Evolutionary conservation across 2,888 invertebrate species (phyloP).

Genomic region (Balanococcus diminutus): DNA sequence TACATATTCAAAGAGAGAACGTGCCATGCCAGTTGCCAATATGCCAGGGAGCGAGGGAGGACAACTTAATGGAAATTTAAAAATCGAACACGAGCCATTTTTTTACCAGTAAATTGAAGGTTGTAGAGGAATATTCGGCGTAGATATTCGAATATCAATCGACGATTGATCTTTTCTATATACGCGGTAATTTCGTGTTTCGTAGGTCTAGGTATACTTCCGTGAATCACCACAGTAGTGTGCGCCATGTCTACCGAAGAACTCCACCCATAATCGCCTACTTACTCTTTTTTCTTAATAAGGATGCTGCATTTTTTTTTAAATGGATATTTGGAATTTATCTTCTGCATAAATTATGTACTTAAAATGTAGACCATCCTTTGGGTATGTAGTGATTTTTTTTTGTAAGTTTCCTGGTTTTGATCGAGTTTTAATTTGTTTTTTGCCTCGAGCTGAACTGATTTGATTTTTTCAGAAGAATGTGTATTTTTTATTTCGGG

Average conservation of each 20-base stretch:
- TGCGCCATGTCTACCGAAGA: background rate
- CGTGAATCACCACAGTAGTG: background rate
- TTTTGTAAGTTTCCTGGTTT: background rate
- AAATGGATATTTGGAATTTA: background rate
- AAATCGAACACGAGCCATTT: background rate
- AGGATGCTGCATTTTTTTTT: background rate
- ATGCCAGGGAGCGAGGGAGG: background rate
- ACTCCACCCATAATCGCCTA: background rate
- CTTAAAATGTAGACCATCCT: background rate
- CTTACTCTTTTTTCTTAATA: background rate
- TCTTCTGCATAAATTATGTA: background rate
- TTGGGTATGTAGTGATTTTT: background rate
- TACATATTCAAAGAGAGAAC: background rate
- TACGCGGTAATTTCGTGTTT: background rate
- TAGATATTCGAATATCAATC: background rate
- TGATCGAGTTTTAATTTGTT: background rate
- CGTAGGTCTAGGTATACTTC: background rate
- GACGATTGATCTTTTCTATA: background rate
- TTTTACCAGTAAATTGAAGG: background rate
- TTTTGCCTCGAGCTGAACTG: background rate
- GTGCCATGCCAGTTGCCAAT: background rate
- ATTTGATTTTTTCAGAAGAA: background rate
- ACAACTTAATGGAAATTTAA: background rate
- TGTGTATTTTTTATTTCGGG: background rate
- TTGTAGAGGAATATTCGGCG: background rate